phyloP scores from a whole-genome alignment of 2,888 invertebrate genomes.

The Cyclophora punctaria region DNA sequence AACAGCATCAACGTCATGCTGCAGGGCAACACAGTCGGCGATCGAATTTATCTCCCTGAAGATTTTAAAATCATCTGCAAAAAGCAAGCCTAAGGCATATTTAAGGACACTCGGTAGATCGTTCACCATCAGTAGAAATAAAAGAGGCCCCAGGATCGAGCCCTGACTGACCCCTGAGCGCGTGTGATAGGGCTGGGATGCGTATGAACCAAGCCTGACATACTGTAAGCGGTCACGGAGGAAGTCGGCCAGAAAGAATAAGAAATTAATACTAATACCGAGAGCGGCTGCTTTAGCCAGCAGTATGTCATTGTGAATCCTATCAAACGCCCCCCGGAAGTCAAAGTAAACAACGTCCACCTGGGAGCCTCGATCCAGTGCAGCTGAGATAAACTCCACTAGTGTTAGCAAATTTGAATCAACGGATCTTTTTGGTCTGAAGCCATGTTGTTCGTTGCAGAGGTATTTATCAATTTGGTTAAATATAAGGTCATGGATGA shows the following conservation, averaged over 20 bases:
- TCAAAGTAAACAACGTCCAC: constrained; percentile 1
- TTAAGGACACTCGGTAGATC: neutral
- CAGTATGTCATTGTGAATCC: constrained; percentile 1
- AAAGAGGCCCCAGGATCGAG: neutral
- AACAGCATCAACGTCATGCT: no score
- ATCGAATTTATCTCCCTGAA: no score
- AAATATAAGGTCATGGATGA: neutral
- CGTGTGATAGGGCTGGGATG: constrained; percentile 1
- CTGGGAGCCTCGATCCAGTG: neutral
- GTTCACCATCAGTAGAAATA: constrained; percentile 1
- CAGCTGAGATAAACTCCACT: neutral
- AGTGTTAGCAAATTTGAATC: neutral
- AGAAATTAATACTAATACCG: neutral
- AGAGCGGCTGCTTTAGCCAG: neutral
- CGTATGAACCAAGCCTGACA: neutral
- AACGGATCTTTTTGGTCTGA: neutral
- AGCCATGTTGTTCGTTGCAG: constrained; percentile 2
- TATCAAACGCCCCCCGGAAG: neutral
- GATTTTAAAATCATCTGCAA: constrained; percentile 1
- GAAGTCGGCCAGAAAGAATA: neutral
- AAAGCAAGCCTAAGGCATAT: neutral
- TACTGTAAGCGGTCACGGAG: neutral
- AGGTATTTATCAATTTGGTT: neutral
- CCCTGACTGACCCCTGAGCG: constrained; percentile 1
- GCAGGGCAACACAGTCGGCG: no score